phyloP scores from a whole-genome alignment of 1,140 invertebrate species.

The Brachionus paranguensis region DNA sequence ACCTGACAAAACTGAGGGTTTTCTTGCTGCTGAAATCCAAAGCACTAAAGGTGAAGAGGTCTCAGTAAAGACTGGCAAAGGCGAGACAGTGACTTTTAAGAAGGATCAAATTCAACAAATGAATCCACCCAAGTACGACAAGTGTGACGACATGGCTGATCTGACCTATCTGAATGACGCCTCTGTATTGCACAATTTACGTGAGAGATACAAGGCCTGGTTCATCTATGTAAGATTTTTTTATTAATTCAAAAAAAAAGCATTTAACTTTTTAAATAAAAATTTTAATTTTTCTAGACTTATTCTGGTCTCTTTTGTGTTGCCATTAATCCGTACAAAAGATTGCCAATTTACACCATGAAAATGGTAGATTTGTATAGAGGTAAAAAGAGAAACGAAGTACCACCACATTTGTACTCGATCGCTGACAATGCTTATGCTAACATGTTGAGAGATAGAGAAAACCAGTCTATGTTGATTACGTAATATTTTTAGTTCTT shows the following conservation, averaged over 20 bases:
- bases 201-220: slow-evolving; percentile 90
- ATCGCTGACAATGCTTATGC: slow-evolving; percentile 99
- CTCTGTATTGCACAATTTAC: slow-evolving; percentile 95
- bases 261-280: background rate
- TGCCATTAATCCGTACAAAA: slow-evolving; percentile 99
- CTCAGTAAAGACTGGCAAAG: slow-evolving; percentile 66
- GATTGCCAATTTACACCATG: slow-evolving; percentile 95
- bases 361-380: slow-evolving; percentile 93
- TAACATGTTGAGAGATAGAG: slow-evolving; percentile 74
- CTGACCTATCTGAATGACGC: slow-evolving; percentile 99
- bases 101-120: slow-evolving; percentile 94
- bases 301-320: slow-evolving; percentile 99
- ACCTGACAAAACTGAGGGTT: slow-evolving; percentile 92
- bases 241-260: background rate
- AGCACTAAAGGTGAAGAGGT: slow-evolving; percentile 96
- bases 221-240: slow-evolving; percentile 87
- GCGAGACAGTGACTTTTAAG: slow-evolving; percentile 69
- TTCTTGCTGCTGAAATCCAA: slow-evolving; percentile 90
- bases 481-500: slow-evolving; percentile 59
- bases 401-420: slow-evolving; percentile 98
- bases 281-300: slow-evolving; percentile 64
- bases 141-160: slow-evolving; percentile 99
- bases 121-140: slow-evolving; percentile 99
- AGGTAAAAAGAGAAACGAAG: slow-evolving; percentile 97
- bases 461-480: slow-evolving; percentile 48